phyloP scores from a whole-genome alignment of 2,888 invertebrate genomes.

The Apoderus coryli region DNA sequence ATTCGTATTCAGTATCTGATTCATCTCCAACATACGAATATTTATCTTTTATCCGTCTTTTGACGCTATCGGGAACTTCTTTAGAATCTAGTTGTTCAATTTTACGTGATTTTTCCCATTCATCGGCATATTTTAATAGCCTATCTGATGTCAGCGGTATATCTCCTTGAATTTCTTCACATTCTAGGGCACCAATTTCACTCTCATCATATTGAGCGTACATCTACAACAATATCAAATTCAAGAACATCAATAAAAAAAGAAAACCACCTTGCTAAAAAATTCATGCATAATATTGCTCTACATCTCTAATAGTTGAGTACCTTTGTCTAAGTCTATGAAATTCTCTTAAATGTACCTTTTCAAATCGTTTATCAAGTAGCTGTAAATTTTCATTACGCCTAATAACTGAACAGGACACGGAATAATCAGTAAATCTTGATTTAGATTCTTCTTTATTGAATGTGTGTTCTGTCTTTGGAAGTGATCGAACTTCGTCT shows the following conservation, averaged over 20 bases:
- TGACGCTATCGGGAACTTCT: constrained; percentile 24
- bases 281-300: constrained; percentile 8
- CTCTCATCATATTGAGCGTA: constrained; percentile 77
- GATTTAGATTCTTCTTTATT: constrained; percentile 68
- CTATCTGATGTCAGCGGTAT: constrained; percentile 53
- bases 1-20: constrained; percentile 34
- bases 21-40: constrained; percentile 14
- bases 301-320: background rate
- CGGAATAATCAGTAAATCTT: constrained; percentile 83
- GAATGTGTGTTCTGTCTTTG: constrained; percentile 34
- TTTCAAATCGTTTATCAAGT: constrained; percentile 80
- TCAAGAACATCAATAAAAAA: background rate
- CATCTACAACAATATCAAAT: constrained; percentile 35
- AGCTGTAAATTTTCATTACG: constrained; percentile 70
- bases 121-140: constrained; percentile 56
- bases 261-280: background rate
- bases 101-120: constrained; percentile 51
- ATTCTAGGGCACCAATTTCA: constrained; percentile 78
- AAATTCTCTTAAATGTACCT: constrained; percentile 35
- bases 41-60: constrained; percentile 22
- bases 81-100: constrained; percentile 39
- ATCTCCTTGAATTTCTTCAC: constrained; percentile 78
- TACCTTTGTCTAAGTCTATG: background rate
- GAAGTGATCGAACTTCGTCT: constrained; percentile 34
- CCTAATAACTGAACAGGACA: constrained; percentile 80